Conservation (phyloP, 2,797 vertebrate genomes). For the Xiphophorus birchmanni region DNA sequence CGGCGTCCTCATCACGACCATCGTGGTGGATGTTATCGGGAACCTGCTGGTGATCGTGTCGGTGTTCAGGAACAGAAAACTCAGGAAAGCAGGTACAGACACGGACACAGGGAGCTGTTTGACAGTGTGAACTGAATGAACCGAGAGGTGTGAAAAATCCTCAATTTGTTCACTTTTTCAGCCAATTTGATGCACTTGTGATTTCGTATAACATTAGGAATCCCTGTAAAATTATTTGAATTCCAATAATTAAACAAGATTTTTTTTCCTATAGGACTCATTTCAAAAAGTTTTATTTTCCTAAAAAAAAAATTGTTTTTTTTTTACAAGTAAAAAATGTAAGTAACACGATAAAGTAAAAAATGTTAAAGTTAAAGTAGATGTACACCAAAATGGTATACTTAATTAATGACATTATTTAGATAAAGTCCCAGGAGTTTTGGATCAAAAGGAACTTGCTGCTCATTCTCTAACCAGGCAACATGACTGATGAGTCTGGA, state of each 20-base stretch:
- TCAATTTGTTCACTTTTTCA: neutral
- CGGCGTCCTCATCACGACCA: constrained; percentile 84
- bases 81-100: constrained; percentile 84
- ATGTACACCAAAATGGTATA: neutral
- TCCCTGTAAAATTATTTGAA: neutral
- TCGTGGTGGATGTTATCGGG: constrained; percentile 84
- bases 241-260: neutral
- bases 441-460: neutral
- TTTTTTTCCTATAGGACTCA: neutral
- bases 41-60: constrained; percentile 88
- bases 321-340: no score
- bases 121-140: neutral
- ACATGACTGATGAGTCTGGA: neutral
- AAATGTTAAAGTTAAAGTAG: neutral
- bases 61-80: constrained; percentile 87
- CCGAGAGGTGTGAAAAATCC: neutral
- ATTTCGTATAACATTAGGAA: neutral
- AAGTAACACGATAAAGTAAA: neutral
- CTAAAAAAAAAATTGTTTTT: no score
- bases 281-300: neutral
- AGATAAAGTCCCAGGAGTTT: neutral
- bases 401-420: neutral
- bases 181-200: neutral
- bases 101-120: neutral
- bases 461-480: neutral